These are phyloP conservation scores for Protaetia brevitarsis DNA, from an alignment of 1,140 invertebrate species.

Conservation along the genomic window DNA sequence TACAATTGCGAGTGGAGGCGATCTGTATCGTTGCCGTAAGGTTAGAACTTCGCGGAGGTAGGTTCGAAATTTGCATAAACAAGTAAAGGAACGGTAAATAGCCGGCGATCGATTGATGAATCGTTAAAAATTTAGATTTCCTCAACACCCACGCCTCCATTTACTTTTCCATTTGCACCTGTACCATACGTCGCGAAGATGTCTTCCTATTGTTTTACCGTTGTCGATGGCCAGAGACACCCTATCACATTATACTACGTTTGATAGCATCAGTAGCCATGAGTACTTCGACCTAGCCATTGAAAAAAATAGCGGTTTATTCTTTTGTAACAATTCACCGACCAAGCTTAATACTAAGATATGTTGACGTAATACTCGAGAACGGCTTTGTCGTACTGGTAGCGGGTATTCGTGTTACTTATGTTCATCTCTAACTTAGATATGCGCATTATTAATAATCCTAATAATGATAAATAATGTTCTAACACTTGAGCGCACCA, in stretches of 20 bases:
- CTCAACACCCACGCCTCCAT: neutral
- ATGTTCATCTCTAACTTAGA: neutral
- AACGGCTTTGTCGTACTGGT: neutral
- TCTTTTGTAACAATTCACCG: neutral
- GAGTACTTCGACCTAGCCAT: neutral
- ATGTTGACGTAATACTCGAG: neutral
- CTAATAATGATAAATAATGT: no score
- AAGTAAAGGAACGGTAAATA: neutral
- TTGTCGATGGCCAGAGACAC: neutral
- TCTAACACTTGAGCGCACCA: no score
- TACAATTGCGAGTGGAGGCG: neutral
- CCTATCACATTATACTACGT: neutral
- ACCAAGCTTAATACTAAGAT: neutral
- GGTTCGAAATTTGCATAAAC: slow-evolving; percentile 8
- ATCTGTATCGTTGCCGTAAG: neutral
- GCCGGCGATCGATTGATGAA: neutral
- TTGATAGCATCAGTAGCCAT: neutral
- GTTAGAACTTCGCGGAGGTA: neutral
- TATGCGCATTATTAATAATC: neutral
- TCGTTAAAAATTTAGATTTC: neutral
- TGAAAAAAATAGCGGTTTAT: neutral
- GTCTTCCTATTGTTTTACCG: neutral
- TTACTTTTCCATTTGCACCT: neutral
- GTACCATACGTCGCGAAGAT: neutral
- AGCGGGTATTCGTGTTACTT: neutral